phyloP scores from a whole-genome alignment of 2,113 vertebrate species.

The Aptenodytes forsteri region DNA sequence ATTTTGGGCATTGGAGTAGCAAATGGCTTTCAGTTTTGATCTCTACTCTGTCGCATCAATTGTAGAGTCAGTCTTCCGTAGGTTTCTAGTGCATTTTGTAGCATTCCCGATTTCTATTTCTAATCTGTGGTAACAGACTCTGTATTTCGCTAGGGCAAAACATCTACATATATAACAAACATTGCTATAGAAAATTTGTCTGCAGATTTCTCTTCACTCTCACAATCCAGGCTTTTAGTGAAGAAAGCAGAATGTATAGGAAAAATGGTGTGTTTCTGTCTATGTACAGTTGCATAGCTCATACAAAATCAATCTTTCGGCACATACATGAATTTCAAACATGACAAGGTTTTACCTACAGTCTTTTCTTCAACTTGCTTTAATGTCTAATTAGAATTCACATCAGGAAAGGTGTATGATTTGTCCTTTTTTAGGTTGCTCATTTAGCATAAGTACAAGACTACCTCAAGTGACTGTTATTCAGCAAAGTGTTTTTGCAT shows the following conservation, averaged over 20 bases:
- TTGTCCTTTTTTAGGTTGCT: neutral
- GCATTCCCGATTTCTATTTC: neutral
- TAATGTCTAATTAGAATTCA: neutral
- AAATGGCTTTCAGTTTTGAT: slow-evolving; percentile 60
- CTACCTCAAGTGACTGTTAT: neutral
- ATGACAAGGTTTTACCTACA: neutral
- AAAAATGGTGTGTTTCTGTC: neutral
- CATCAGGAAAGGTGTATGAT: neutral
- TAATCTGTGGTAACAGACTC: neutral
- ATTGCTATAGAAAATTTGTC: neutral
- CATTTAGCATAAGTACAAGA: neutral
- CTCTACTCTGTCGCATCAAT: neutral
- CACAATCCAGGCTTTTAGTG: neutral
- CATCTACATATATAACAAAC: neutral
- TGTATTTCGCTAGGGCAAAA: neutral
- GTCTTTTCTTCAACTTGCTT: neutral
- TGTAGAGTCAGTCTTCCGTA: slow-evolving; percentile 7
- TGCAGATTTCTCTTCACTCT: neutral
- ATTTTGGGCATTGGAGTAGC: slow-evolving; percentile 33
- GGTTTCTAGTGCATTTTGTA: neutral
- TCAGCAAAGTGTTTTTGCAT: neutral
- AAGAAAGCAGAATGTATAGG: neutral
- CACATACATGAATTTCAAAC: neutral
- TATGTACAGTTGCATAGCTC: neutral
- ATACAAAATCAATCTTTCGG: neutral